These are phyloP conservation scores for Stegastes partitus DNA, from an alignment of 2,113 vertebrate species.

Conservation along the genomic window DNA sequence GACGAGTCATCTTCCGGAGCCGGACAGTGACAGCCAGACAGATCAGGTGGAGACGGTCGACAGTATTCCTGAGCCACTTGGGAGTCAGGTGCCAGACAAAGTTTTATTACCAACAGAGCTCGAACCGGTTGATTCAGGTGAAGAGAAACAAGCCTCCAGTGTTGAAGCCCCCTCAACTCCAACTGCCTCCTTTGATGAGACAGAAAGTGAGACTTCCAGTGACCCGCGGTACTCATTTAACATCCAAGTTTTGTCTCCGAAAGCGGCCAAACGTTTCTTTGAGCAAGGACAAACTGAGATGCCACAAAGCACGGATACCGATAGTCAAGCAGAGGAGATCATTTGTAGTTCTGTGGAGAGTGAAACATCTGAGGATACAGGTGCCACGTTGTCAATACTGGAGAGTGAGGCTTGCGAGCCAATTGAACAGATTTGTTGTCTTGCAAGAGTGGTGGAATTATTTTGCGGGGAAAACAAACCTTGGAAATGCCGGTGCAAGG, in stretches of 20 bases:
- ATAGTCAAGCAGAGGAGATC: not conserved
- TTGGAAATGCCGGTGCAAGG: constrained; percentile 51
- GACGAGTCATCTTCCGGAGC: not conserved
- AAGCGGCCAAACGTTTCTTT: constrained; percentile 64
- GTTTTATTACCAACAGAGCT: not conserved
- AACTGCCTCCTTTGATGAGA: not conserved
- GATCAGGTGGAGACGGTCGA: not conserved
- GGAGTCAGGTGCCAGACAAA: not conserved
- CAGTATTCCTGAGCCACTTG: not conserved
- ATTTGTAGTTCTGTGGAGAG: not conserved
- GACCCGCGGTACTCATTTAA: constrained; percentile 63
- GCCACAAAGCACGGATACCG: not conserved
- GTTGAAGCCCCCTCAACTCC: not conserved
- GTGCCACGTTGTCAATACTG: not conserved
- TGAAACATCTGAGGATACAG: not conserved
- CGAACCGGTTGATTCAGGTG: not conserved
- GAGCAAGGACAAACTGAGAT: constrained; percentile 16
- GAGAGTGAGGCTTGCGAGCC: not conserved
- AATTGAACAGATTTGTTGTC: constrained; percentile 74
- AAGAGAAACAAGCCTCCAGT: constrained; percentile 1
- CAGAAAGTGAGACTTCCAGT: not conserved
- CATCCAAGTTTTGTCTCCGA: constrained; percentile 71
- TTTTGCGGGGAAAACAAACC: not conserved
- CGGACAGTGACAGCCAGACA: constrained; percentile 4
- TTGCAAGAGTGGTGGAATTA: constrained; percentile 61